Evolutionary conservation across 2,888 invertebrate species (phyloP).

Genomic region (Nomada goodeniana): DNA sequence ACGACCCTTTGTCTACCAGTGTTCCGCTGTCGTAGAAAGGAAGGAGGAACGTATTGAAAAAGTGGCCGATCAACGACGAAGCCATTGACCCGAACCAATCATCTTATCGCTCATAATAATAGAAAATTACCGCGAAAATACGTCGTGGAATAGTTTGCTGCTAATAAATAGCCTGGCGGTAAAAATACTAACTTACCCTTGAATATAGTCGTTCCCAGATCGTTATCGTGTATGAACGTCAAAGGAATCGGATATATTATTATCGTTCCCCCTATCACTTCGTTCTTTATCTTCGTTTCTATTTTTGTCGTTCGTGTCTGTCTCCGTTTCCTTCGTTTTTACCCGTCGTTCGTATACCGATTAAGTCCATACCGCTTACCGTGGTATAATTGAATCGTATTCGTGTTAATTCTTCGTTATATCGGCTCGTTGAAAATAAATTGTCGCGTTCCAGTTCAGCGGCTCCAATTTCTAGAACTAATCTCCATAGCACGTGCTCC

Average conservation of each 20-base stretch:
- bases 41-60: slow-evolving; percentile 18
- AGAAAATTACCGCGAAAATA: slow-evolving; percentile 79
- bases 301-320: slow-evolving; percentile 11
- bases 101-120: slow-evolving; percentile 71
- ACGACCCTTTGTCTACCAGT: slow-evolving; percentile 8
- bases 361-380: slow-evolving; percentile 22
- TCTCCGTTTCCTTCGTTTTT: background rate
- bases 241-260: slow-evolving; percentile 75
- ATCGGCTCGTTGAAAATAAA: slow-evolving; percentile 31
- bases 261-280: slow-evolving; percentile 38
- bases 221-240: slow-evolving; percentile 65
- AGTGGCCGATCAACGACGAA: slow-evolving; percentile 57
- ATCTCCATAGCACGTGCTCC: slow-evolving; percentile 22
- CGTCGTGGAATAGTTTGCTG: slow-evolving; percentile 77
- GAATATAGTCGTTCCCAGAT: slow-evolving; percentile 74
- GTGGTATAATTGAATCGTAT: slow-evolving; percentile 47
- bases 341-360: slow-evolving; percentile 26
- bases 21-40: background rate
- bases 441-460: slow-evolving; percentile 35
- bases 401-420: slow-evolving; percentile 46
- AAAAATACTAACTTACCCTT: slow-evolving; percentile 76
- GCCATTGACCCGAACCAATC: slow-evolving; percentile 62
- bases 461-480: slow-evolving; percentile 21
- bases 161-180: slow-evolving; percentile 79
- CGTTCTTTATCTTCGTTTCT: background rate